Evolutionary conservation across 2,888 invertebrate genomes (phyloP), one percentile per base, ranked within the genome.

Genomic region (Rhagophthalmus giganteus): DNA sequence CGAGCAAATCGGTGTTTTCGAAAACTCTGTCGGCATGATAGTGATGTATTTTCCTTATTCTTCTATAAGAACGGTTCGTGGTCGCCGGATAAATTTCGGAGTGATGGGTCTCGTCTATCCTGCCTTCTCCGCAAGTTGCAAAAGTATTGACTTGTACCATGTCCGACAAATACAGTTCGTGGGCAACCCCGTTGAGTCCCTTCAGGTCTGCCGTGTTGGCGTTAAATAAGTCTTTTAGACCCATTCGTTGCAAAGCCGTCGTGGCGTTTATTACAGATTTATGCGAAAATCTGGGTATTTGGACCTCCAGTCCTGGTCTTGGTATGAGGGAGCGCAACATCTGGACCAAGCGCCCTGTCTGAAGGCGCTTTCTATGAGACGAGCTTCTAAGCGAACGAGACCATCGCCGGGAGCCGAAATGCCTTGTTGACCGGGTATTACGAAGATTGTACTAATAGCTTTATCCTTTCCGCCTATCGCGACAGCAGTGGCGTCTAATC

Each of bases 391-490:
- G 8, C 84, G 79, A 42, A 87, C 84, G 48, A 91, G 75, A 47
- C 88, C 90, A 64, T 91, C 90, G 0, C 88, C 87, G 1, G 88
- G 87, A 1, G 88, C 87, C 0, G 86, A 79, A 41, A 87, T 84
- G 14, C 90, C 90, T 74, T 90, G 90, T 68, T 90, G 90, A 0
- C 92, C 92, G 0, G 93, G 92, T 78, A 93, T 85, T 0, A 92
- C 80, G 59, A 91, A 86, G 28, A 93, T 81, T 1, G 88, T 87
- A 64, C 90, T 90, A 0, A 91, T 80, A 0, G 85, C 78, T 38
- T 87, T 84, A 54, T 85, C 83, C 15, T 81, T 79, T 16, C 81
- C 81, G 6, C 90, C 90, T 38, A 93, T 76, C 5, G 90, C 85
- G 2, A 89, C 86, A 1, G 87, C 87, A 0, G 93, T 93, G 0